Evolutionary conservation across 2,797 vertebrate species (phyloP).

Genomic region (Vireo griseus): DNA sequence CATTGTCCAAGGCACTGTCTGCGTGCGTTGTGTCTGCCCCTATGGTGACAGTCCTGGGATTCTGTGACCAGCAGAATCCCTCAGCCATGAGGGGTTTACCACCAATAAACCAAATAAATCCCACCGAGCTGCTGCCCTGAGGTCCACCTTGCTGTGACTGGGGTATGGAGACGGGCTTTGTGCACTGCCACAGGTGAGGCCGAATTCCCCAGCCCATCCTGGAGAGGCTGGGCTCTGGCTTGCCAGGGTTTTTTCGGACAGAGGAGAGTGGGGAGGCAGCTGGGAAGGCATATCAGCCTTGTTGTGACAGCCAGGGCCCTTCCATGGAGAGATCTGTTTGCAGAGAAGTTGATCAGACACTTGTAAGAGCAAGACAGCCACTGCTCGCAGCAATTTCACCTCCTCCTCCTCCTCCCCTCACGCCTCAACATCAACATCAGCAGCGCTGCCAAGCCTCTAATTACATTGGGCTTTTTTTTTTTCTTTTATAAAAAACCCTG

Average conservation of each 20-base stretch:
- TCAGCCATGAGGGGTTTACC: neutral
- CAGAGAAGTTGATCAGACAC: neutral
- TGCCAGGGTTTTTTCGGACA: neutral
- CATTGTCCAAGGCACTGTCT: too few relatives aligned
- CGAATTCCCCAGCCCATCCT: neutral
- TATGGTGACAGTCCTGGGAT: too few relatives aligned
- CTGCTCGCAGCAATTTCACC: neutral
- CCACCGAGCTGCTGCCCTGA: rapidly evolving
- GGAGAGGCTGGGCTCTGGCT: neutral
- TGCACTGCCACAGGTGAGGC: rapidly evolving
- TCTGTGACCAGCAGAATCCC: neutral
- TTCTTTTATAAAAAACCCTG: neutral
- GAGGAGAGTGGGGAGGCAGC: rapidly evolving
- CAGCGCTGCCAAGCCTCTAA: neutral
- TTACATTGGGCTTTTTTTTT: neutral
- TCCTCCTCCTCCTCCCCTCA: neutral
- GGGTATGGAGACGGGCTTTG: rapidly evolving
- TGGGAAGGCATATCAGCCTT: neutral
- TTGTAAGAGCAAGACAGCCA: neutral
- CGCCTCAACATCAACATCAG: neutral
- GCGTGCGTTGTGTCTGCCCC: too few relatives aligned
- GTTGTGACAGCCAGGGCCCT: neutral
- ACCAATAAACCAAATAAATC: neutral
- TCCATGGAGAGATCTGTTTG: neutral
- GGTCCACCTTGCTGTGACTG: rapidly evolving